Base-by-base conservation (phyloP, 2,888 invertebrate genomes). In the Acrocera orbiculus region DNA sequence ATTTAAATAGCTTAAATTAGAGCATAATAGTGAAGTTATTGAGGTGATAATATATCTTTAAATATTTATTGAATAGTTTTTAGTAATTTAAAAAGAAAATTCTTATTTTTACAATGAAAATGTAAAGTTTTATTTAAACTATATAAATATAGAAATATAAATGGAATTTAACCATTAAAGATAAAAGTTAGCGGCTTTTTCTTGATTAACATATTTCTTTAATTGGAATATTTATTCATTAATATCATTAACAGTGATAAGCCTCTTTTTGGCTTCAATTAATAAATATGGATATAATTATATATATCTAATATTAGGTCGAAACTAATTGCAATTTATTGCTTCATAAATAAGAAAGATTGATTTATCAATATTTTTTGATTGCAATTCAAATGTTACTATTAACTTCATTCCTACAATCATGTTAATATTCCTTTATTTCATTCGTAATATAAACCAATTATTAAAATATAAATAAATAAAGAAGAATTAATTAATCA, bases 61-160 rank as follows among this genome's bases (percentile, higher is more conserved):
- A 28, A 28, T 23, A 23, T 22, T 5, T n/a, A 15, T 38, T 6
- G 7, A 27, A 39, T 42, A 35, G 29, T 31, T 46, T 16, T 32
- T 33, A 36, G 37, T 40, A 35, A 33, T 35, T 38, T 50, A 50
- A 51, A 50, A 50, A 47, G 42, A 43, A 43, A 32, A 32, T 41
- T 49, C 64, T 64, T 68, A 63, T 61, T 65, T 65, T 68, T 69
- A 69, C 63, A 67, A 48, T 70, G 69, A 70, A 72, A 71, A 66
- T 69, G 63, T 69, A 70, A 68, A 50, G 67, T 72, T 69, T 71
- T 69, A 40, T 22, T 58, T 70, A 68, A 70, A 70, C 66, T 70
- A 70, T 64, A 65, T 65, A 66, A 67, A 65, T n/a, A n/a, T 62
- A 65, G 64, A 66, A 66, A 66, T 54, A 59, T 51, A 53, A 60